Evolutionary conservation across 53 echinoderm and acorn worm species (phyloP), one percentile per base, ranked within the genome.

Genomic region (Hippasteria phrygiana): DNA sequence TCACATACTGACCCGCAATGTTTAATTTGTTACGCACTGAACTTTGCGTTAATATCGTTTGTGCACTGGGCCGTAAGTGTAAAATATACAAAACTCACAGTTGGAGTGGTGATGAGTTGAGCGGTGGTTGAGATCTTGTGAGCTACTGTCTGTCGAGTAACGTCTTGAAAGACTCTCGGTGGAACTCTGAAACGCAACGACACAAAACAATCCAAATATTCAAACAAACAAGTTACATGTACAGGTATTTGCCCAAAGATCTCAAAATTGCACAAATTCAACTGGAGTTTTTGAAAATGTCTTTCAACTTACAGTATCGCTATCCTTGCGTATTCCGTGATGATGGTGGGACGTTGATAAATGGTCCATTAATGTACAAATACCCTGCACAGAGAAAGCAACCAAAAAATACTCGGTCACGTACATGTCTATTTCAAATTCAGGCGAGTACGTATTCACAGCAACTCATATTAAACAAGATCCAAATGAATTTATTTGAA

Each of bases 301-400:
- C 29, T 26, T 65, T n/a, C 18, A 45, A 90, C 90, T 91, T 91
- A 91, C 91, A 17, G 86, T 85, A 24, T 91, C 90, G 37, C 90
- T 90, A 40, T 90, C 83, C 75, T 73, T 90, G 35, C 62, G 55
- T 55, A 83, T 43, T n/a, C 66, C 67, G 13, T 43, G 76, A 11
- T 88, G 76, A 11, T 88, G 75, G 20, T 74, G 74, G 17, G 76
- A 74, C 40, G 59, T 27, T 8, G 75, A 41, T 46, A 91, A 43
- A 12, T 91, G 91, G 34, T 94, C 94, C 87, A 94, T 89, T 22
- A 94, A 48, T 51, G 94, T 71, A 36, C 84, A 77, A 39, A 94
- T 92, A 88, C 94, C 89, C 94, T 92, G 81, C 14, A 74, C 26
- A 33, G 16, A 69, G 27, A 83, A 39, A 69, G 11, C 2, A 59